Percentiles rank a stretch among this genome's conserved stretches.
Conservation (phyloP, 2,888 invertebrate species). For the Hanleya hanleyi region DNA sequence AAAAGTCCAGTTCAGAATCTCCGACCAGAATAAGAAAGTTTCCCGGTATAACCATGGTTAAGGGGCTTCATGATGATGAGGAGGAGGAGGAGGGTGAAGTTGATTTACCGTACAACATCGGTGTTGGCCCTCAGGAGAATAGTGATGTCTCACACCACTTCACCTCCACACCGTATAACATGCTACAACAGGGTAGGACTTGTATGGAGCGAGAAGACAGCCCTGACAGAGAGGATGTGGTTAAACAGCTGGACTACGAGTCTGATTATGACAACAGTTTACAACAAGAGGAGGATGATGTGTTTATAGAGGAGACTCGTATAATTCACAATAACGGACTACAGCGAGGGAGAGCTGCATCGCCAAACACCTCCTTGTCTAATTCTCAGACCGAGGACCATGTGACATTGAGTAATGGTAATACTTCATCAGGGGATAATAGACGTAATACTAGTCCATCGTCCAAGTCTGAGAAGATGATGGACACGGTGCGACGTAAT, state of each 20-base stretch:
- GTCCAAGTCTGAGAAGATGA: not conserved
- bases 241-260: not conserved
- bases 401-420: no score
- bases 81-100: no score
- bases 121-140: not conserved
- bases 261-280: not conserved
- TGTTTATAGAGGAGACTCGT: not conserved
- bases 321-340: no score
- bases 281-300: not conserved
- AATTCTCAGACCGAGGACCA: no score
- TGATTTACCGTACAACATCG: no score
- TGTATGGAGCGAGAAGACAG: not conserved
- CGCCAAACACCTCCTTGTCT: no score
- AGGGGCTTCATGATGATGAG: no score
- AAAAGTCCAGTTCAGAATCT: not conserved
- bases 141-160: not conserved
- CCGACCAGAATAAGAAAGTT: no score
- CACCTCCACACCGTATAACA: slow-evolving; percentile 1
- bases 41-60: no score
- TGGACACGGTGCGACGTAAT: not conserved
- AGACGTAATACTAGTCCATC: not conserved
- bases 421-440: no score
- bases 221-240: not conserved
- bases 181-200: not conserved
- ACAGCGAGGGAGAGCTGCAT: no score